Evolutionary conservation across 2,888 invertebrate species (phyloP).

Genomic region (Melieria picta): DNA sequence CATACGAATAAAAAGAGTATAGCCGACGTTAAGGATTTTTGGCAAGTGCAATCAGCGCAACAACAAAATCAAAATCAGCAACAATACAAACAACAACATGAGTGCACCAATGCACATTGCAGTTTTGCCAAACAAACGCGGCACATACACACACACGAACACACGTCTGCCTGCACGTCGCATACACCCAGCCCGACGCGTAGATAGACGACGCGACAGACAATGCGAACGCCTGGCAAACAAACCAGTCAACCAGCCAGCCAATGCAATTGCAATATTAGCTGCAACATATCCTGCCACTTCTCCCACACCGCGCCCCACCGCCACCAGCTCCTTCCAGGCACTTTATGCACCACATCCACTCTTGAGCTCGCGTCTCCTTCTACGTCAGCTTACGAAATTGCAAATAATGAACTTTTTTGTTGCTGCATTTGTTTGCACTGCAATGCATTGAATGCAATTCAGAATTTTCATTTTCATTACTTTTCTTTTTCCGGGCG

Average conservation of each 20-base stretch:
- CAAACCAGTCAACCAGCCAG: background rate
- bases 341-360: background rate
- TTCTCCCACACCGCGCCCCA: background rate
- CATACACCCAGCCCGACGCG: background rate
- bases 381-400: constrained; percentile 16
- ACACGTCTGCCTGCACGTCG: background rate
- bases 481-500: constrained; percentile 12
- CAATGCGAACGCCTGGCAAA: too few species aligned
- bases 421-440: constrained; percentile 27
- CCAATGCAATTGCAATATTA: constrained; percentile 25
- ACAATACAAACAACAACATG: background rate
- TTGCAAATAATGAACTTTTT: constrained; percentile 33
- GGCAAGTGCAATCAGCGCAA: constrained; percentile 12
- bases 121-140: constrained; percentile 19
- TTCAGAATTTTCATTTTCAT: constrained; percentile 31
- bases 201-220: background rate
- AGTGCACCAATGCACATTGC: constrained; percentile 26
- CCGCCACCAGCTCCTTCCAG: background rate
- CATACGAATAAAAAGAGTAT: background rate
- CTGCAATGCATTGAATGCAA: constrained; percentile 29
- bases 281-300: background rate
- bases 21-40: too few species aligned
- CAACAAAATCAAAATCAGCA: constrained; percentile 13
- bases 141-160: background rate
- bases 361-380: too few species aligned